Conservation (phyloP, 2,113 vertebrate species). For the Takifugu flavidus region DNA sequence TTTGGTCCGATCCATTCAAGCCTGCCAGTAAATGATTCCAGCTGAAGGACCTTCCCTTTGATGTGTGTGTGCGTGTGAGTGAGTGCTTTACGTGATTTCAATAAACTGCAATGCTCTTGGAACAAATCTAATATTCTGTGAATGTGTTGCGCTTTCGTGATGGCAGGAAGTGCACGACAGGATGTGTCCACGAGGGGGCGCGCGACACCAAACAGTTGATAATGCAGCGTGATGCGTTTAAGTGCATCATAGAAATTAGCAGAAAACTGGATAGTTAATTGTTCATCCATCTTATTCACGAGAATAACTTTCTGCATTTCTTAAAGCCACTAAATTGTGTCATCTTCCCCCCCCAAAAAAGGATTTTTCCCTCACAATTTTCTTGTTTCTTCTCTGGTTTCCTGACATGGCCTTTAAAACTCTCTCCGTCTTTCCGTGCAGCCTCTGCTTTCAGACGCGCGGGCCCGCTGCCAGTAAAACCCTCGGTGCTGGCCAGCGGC, state of each 20-base stretch:
- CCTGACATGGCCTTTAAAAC: conserved; percentile 84
- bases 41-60: not conserved
- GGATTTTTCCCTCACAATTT: conserved; percentile 15
- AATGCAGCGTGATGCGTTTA: too few species aligned
- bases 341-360: conserved; percentile 24
- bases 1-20: conserved; percentile 79
- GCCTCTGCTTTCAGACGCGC: conserved; percentile 71
- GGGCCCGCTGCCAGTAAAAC: conserved; percentile 68
- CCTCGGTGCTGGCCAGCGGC: conserved; percentile 84
- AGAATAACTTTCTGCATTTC: not conserved
- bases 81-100: conserved; percentile 39
- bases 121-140: not conserved
- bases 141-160: not conserved
- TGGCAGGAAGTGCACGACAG: not conserved
- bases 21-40: conserved; percentile 43
- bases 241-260: too few species aligned
- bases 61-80: conserved; percentile 37
- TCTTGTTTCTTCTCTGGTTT: conserved; percentile 69
- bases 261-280: too few species aligned
- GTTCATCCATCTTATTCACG: too few species aligned
- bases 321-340: too few species aligned
- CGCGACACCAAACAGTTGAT: not conserved
- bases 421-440: conserved; percentile 46
- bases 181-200: conserved; percentile 45
- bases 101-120: conserved; percentile 49